phyloP scores from a whole-genome alignment of 92 coral and sea anemone genomes.

The Actinernus sp. region DNA sequence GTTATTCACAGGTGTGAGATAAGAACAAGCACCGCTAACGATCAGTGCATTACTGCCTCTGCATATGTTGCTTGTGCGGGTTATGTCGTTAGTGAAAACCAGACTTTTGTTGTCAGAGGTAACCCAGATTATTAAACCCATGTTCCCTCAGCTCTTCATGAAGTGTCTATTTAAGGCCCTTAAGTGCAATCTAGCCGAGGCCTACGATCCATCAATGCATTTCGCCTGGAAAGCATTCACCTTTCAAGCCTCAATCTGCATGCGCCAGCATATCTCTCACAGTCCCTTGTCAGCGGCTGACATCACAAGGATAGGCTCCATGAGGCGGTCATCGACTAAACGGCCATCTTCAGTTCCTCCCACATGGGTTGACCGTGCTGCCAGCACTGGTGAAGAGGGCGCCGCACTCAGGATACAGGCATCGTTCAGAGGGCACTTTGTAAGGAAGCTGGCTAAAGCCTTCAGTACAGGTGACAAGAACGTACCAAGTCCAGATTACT shows the following conservation, averaged over 20 bases:
- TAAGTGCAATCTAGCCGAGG: slow-evolving; percentile 84
- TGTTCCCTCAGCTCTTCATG: slow-evolving; percentile 74
- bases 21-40: too few relatives aligned
- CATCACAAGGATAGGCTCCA: slow-evolving; percentile 88
- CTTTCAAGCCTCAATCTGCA: slow-evolving; percentile 87
- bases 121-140: too few relatives aligned
- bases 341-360: slow-evolving; percentile 61
- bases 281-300: slow-evolving; percentile 96
- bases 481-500: neutral
- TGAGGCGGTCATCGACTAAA: slow-evolving; percentile 57
- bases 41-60: too few relatives aligned
- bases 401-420: slow-evolving; percentile 98
- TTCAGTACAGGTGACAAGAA: slow-evolving; percentile 64
- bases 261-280: slow-evolving; percentile 81
- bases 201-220: slow-evolving; percentile 85
- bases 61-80: too few relatives aligned
- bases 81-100: too few relatives aligned
- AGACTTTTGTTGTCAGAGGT: too few relatives aligned
- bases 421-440: slow-evolving; percentile 84
- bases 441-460: slow-evolving; percentile 85
- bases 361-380: slow-evolving; percentile 74
- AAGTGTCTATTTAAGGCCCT: slow-evolving; percentile 86
- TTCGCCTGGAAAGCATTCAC: slow-evolving; percentile 98
- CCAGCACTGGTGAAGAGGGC: slow-evolving; percentile 70
- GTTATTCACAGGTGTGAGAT: too few relatives aligned